A percentile compares a stretch with the other conserved stretches of the same genome.
These are phyloP conservation scores for Anastrepha ludens DNA, from an alignment of 1,140 invertebrate genomes.

Conservation along the genomic window DNA sequence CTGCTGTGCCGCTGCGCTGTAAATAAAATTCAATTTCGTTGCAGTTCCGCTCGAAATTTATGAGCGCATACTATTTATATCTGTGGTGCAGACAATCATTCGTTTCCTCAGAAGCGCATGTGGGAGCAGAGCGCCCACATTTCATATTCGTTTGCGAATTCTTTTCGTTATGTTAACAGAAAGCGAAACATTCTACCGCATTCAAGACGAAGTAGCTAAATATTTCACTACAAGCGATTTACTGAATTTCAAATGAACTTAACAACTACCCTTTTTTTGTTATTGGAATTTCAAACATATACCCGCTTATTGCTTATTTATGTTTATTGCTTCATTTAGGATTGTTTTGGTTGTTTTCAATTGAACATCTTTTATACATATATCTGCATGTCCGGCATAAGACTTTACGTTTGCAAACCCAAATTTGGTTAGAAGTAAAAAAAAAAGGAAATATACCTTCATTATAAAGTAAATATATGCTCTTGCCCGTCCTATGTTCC, in stretches of 20 bases:
- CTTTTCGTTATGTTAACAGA: neutral
- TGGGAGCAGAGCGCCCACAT: neutral
- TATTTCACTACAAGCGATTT: constrained; percentile 14
- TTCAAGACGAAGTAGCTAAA: constrained; percentile 1
- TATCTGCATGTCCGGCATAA: no score
- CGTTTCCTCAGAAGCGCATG: neutral
- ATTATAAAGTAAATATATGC: no score
- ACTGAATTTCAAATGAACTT: constrained; percentile 28
- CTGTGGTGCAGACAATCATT: constrained; percentile 28
- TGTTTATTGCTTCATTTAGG: neutral
- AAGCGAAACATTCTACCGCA: neutral
- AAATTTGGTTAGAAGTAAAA: no score
- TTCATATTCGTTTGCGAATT: constrained; percentile 20
- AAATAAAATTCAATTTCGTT: constrained; percentile 54
- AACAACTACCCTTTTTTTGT: neutral
- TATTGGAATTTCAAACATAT: neutral
- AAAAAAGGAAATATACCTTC: no score
- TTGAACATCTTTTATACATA: neutral
- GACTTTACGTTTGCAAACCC: no score
- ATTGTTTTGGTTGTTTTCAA: neutral
- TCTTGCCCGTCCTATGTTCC: no score
- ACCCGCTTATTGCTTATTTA: neutral
- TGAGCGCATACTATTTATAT: constrained; percentile 2
- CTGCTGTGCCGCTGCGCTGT: neutral
- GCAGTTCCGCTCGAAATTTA: constrained; percentile 45